These are phyloP conservation scores for Hippocampus barbouri DNA, from an alignment of 2,113 vertebrate genomes.

Conservation along the genomic window DNA sequence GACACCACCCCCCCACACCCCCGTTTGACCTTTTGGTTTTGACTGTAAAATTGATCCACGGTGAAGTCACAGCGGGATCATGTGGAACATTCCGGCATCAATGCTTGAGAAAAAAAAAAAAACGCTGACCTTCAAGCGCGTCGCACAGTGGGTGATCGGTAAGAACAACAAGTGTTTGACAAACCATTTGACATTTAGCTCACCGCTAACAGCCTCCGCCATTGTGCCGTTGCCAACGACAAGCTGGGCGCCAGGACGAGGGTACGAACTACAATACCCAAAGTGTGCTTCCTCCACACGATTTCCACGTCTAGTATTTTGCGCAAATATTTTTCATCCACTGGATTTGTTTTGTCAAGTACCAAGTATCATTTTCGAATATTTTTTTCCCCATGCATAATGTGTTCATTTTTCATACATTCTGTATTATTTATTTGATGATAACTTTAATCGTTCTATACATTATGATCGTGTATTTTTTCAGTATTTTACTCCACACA, in stretches of 20 bases:
- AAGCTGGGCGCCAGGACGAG: neutral
- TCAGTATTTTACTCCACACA: too few relatives aligned
- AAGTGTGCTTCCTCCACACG: neutral
- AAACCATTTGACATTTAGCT: slow-evolving; percentile 17
- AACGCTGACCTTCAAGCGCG: slow-evolving; percentile 38
- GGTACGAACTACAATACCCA: neutral
- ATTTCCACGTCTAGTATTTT: too few relatives aligned
- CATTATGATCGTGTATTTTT: too few relatives aligned
- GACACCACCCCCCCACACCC: neutral
- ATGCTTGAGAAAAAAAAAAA: slow-evolving; percentile 22
- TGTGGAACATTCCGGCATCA: slow-evolving; percentile 10
- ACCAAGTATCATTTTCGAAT: too few relatives aligned
- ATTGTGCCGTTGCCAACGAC: neutral
- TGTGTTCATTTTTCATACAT: too few relatives aligned
- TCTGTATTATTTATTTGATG: too few relatives aligned
- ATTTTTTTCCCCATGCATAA: too few relatives aligned
- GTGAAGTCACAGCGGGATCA: slow-evolving; percentile 25
- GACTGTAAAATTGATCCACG: slow-evolving; percentile 35
- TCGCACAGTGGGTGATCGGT: slow-evolving; percentile 11
- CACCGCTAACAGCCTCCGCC: neutral
- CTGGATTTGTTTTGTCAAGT: too few relatives aligned
- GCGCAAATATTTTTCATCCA: too few relatives aligned
- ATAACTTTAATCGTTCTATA: too few relatives aligned
- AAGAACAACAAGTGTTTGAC: slow-evolving; percentile 18
- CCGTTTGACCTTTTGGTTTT: slow-evolving; percentile 38